Conservation (phyloP, 2,113 vertebrate genomes). For the Hirundichthys speculiger region DNA sequence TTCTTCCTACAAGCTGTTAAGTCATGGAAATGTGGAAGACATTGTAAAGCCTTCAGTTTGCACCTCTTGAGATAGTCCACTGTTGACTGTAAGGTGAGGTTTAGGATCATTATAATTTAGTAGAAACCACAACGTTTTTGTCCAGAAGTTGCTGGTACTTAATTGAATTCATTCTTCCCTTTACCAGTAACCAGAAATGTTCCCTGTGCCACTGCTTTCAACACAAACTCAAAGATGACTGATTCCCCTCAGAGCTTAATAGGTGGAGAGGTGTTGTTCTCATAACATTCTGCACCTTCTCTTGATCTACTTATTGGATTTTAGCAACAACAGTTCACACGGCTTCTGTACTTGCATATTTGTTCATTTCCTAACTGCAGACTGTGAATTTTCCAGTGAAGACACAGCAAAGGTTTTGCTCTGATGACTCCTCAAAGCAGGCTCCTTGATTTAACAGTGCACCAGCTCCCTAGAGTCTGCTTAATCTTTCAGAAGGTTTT, state of each 20-base stretch:
- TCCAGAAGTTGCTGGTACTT: neutral
- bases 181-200: neutral
- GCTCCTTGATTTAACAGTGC: neutral
- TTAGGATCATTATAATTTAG: neutral
- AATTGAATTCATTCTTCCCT: slow-evolving; percentile 1
- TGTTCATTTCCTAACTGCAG: neutral
- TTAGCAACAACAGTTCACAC: neutral
- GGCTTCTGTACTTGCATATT: neutral
- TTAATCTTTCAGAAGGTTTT: neutral
- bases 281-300: neutral
- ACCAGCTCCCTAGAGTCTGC: neutral
- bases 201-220: neutral
- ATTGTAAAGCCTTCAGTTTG: no score
- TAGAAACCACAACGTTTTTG: no score
- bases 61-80: neutral
- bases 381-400: neutral
- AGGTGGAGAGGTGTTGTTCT: no score
- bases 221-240: neutral
- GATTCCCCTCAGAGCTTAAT: neutral
- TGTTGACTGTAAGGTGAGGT: neutral
- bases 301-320: neutral
- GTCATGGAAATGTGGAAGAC: no score
- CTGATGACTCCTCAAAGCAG: neutral
- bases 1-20: no score
- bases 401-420: neutral